Percentiles rank a stretch among this genome's conserved stretches.
phyloP scores from a whole-genome alignment of 1,140 invertebrate genomes.

The Drosophila murphyi region DNA sequence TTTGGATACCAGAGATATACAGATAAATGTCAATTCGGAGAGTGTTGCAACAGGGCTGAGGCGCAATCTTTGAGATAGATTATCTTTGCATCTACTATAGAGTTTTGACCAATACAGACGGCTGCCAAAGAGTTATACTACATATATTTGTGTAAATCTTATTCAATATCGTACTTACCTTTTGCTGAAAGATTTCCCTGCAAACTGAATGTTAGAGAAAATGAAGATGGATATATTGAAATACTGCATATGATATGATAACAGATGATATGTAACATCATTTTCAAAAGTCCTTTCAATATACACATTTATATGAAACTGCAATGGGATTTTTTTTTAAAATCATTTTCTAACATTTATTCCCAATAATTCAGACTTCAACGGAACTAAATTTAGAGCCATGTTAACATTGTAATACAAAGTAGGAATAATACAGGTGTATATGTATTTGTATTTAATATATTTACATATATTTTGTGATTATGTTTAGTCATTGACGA shows the following conservation, averaged over 20 bases:
- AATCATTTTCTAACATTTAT: slow-evolving; percentile 1
- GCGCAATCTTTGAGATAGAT: not conserved
- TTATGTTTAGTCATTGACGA: slow-evolving; percentile 12
- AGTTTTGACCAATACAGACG: not conserved
- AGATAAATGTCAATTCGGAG: not conserved
- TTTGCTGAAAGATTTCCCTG: not conserved
- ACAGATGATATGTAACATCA: too few relatives aligned
- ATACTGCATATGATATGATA: too few relatives aligned
- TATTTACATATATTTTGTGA: slow-evolving; percentile 4
- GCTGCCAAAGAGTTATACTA: not conserved
- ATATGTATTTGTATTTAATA: not conserved
- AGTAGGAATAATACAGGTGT: slow-evolving; percentile 6
- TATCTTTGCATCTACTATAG: not conserved
- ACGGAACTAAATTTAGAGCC: slow-evolving; percentile 9
- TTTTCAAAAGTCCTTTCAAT: too few relatives aligned
- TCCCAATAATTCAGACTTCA: slow-evolving; percentile 39
- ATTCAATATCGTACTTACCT: not conserved
- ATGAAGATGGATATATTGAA: not conserved
- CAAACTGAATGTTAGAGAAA: not conserved
- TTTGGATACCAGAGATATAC: not conserved
- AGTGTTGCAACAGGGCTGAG: not conserved
- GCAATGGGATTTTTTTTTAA: not conserved
- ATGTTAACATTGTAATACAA: slow-evolving; percentile 14
- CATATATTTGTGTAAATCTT: too few relatives aligned
- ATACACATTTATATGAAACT: too few relatives aligned